phyloP scores from a whole-genome alignment of 2,797 vertebrate genomes.

The Heterohyrax brucei region DNA sequence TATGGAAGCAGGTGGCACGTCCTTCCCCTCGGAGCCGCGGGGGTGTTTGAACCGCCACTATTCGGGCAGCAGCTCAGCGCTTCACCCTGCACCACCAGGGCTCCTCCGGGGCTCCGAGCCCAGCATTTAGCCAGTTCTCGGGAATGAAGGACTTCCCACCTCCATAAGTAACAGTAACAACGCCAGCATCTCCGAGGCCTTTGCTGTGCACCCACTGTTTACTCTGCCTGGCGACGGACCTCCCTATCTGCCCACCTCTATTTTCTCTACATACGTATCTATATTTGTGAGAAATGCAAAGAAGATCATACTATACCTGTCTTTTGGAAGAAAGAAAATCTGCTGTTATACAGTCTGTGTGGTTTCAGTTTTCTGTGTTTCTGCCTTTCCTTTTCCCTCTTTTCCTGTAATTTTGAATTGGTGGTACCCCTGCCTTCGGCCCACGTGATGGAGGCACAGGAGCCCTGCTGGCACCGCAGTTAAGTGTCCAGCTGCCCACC shows the following conservation, averaged over 20 bases:
- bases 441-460: no score
- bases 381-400: not conserved
- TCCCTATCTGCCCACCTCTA: not conserved
- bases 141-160: not conserved
- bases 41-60: no score
- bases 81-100: no score
- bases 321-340: not conserved
- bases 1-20: no score
- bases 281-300: constrained; percentile 17
- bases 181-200: not conserved
- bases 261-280: not conserved
- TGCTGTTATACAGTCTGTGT: not conserved
- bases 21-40: no score
- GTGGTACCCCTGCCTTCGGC: not conserved
- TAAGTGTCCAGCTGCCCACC: no score
- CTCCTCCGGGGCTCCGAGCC: not conserved
- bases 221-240: no score
- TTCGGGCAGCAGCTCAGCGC: no score
- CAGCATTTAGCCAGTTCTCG: not conserved
- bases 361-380: not conserved
- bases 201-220: not conserved
- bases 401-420: not conserved
- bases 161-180: not conserved
- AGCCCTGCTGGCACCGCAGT: no score
- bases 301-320: not conserved